These are phyloP conservation scores for Prunella strophiata DNA, from an alignment of 2,797 vertebrate genomes.

Conservation along the genomic window DNA sequence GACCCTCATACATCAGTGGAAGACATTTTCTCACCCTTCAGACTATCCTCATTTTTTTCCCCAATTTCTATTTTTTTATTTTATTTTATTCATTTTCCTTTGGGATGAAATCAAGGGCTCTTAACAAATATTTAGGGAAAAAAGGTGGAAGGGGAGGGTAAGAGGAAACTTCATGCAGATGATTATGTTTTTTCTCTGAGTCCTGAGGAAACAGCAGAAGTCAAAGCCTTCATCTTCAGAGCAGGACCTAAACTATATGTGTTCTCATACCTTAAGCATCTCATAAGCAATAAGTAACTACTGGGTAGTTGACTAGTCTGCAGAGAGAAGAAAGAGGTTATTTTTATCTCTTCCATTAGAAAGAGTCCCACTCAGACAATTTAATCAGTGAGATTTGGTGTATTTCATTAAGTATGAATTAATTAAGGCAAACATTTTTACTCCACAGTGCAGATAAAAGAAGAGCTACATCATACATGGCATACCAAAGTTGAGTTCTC, in stretches of 20 bases:
- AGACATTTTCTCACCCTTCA: background rate
- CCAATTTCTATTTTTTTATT: too few species aligned
- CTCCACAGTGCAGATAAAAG: background rate
- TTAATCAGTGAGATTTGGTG: background rate
- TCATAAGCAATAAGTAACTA: background rate
- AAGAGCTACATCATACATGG: background rate
- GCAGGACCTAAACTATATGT: background rate
- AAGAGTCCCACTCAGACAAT: background rate
- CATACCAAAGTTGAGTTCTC: background rate
- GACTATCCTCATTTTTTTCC: background rate
- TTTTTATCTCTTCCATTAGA: background rate
- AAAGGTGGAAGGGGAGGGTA: fast-evolving
- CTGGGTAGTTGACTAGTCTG: background rate
- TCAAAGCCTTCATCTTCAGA: background rate
- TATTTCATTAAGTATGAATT: background rate
- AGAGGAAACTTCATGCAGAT: background rate
- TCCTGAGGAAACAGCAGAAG: background rate
- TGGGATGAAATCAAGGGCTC: background rate
- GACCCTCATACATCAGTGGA: background rate
- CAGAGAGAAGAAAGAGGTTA: background rate
- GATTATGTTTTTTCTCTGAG: background rate
- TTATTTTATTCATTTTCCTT: background rate
- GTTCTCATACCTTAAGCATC: background rate
- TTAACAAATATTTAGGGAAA: background rate
- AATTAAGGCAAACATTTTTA: background rate